A percentile compares a stretch with the other conserved stretches of the same genome.
Conservation (phyloP, 2,888 invertebrate genomes). For the Agrochola macilenta region DNA sequence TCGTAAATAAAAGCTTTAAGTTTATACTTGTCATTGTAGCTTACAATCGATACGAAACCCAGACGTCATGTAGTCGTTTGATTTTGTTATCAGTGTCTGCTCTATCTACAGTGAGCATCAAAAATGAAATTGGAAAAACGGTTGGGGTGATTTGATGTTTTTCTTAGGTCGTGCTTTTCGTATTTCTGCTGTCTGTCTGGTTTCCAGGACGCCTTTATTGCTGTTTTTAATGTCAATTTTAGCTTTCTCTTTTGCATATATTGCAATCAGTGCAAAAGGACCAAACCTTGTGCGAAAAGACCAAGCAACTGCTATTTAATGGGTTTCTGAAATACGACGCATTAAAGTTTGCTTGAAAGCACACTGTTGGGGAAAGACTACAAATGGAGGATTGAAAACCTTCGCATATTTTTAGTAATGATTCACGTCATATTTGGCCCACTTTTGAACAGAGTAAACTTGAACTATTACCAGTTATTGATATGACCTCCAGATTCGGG, state of each 20-base stretch:
- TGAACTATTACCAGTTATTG: conserved; percentile 52
- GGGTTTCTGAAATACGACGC: neutral
- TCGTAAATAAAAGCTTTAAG: neutral
- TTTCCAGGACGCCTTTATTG: neutral
- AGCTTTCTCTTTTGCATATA: neutral
- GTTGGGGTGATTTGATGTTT: conserved; percentile 2
- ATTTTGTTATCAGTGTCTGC: conserved; percentile 34
- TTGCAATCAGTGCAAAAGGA: neutral
- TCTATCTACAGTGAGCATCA: conserved; percentile 15
- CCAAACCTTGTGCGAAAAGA: neutral
- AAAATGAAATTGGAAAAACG: conserved; percentile 8
- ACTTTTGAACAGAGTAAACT: conserved; percentile 52
- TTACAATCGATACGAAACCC: conserved; percentile 8
- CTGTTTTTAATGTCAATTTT: no score
- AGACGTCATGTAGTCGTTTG: conserved; percentile 25
- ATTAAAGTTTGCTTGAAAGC: neutral
- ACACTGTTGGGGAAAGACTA: neutral
- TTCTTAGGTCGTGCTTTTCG: neutral
- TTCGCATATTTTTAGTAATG: conserved; percentile 20
- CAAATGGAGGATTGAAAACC: conserved; percentile 7
- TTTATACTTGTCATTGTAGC: neutral
- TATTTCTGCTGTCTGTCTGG: neutral
- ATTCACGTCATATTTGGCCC: conserved; percentile 34
- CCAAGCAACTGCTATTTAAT: no score
- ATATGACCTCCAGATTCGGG: conserved; percentile 56